Base-by-base conservation (phyloP, 2,888 invertebrate species). In the Perithous albicinctus region DNA sequence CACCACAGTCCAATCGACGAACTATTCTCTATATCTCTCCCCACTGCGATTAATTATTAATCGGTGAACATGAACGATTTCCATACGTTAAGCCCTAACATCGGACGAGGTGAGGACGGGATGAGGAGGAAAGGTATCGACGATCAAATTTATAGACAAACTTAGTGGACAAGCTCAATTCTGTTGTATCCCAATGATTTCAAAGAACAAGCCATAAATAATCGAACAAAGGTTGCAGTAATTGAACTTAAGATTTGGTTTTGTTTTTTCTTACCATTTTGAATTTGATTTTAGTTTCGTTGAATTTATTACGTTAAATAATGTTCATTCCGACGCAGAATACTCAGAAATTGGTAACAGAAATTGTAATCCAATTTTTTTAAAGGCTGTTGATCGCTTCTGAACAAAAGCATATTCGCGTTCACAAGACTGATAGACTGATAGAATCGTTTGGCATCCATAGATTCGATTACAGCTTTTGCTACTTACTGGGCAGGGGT, bases 21-120 rank as follows among this genome's bases (percentile, higher is more conserved):
- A 32, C 18, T 20, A 51, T 38, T 6, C 10, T 18, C 66, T 23
- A 23, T 23, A 15, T 38, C 56, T 64, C 67, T 74, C 78, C 77
- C 2, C 69, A n/a, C n/a, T n/a, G 70, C 73, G 76, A 83, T 85
- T 87, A 86, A 89, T 91, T 90, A 90, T 89, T 87, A 90, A 89
- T 88, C 89, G 87, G 84, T 85, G 86, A 86, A 86, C 83, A 79
- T 76, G 74, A 64, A 54, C 66, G 69, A 90, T 91, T 91, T 90
- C 85, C 90, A 91, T 90, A 87, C 85, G 87, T 86, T 89, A 29
- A 56, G 54, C 26, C 54, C 54, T 12, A 29, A 56, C 54, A 29
- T 29, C 29, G 29, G 1, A 26, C 48, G 18, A 15, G 46, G 15
- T 15, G 46, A 46, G 15, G 15, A 46, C 10, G 12, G 12, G 2